These are phyloP conservation scores for Panzeria rudis DNA, from an alignment of 2,888 invertebrate species.

Conservation along the genomic window DNA sequence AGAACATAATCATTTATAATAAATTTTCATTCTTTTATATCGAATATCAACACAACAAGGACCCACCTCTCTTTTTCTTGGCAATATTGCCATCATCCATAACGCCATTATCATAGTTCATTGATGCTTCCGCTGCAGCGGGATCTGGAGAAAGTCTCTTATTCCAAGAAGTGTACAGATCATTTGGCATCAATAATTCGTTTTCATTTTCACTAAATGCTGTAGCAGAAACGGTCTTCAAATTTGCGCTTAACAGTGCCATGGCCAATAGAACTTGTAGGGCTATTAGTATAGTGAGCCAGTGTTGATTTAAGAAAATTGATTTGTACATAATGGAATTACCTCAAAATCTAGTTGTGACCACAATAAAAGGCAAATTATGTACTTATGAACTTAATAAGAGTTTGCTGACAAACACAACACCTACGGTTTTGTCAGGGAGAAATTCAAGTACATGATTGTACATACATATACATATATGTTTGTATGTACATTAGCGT, in stretches of 20 bases:
- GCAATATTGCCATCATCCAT: slow-evolving; percentile 58
- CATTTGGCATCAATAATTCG: slow-evolving; percentile 44
- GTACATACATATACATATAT: too few species aligned
- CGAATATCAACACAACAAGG: background rate
- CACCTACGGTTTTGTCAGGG: background rate
- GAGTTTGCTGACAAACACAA: background rate
- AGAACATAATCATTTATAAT: background rate
- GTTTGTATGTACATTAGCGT: too few species aligned
- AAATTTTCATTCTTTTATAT: background rate
- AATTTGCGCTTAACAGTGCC: slow-evolving; percentile 23
- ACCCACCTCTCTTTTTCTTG: slow-evolving; percentile 85
- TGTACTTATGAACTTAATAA: background rate
- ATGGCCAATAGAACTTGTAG: slow-evolving; percentile 47
- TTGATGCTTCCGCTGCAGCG: slow-evolving; percentile 76
- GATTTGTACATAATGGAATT: slow-evolving; percentile 9
- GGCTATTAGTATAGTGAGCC: slow-evolving; percentile 1
- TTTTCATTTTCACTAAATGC: slow-evolving; percentile 68
- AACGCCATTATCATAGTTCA: slow-evolving; percentile 32
- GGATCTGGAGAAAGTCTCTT: slow-evolving; percentile 84
- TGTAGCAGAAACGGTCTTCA: slow-evolving; percentile 62
- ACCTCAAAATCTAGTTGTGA: background rate
- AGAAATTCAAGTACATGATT: background rate
- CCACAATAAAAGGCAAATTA: background rate
- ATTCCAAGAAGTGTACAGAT: slow-evolving; percentile 85
- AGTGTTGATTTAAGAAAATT: background rate